These are phyloP conservation scores for Spialia ferax DNA, from an alignment of 2,888 invertebrate species.

Conservation along the genomic window DNA sequence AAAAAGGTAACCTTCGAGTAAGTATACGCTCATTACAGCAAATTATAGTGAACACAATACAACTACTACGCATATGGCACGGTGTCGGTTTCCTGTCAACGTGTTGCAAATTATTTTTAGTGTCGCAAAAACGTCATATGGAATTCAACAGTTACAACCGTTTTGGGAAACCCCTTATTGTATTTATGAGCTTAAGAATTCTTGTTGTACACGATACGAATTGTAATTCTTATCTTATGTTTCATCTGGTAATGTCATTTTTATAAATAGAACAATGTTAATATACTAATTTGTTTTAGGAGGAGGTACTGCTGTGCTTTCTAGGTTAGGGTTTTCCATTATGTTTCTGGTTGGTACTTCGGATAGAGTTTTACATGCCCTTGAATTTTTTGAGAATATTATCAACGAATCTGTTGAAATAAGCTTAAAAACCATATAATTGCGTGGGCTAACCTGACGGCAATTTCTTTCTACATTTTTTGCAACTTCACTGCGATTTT, in stretches of 20 bases:
- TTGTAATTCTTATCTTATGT: constrained; percentile 36
- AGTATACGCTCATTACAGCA: background rate
- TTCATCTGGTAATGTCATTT: constrained; percentile 19
- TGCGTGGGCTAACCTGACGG: no score
- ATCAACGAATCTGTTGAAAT: no score
- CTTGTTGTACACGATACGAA: constrained; percentile 42
- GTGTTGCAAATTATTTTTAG: constrained; percentile 35
- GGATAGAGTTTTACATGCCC: no score
- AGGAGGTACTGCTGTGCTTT: no score
- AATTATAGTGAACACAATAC: background rate
- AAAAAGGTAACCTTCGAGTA: background rate
- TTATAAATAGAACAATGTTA: constrained; percentile 26
- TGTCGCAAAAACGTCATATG: constrained; percentile 29
- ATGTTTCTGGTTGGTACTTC: no score
- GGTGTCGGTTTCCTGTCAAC: constrained; percentile 30
- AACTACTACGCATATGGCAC: constrained; percentile 2
- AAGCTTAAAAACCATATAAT: no score
- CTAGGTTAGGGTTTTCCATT: no score
- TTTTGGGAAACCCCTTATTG: constrained; percentile 47
- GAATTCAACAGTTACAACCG: constrained; percentile 23
- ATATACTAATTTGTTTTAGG: background rate
- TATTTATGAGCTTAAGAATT: constrained; percentile 47
- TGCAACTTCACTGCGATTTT: no score
- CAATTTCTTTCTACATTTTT: no score
- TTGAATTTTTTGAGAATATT: no score